A percentile compares a stretch with the other conserved stretches of the same genome.
phyloP scores from a whole-genome alignment of 2,888 invertebrate species.

The Chelonus formosanus region DNA sequence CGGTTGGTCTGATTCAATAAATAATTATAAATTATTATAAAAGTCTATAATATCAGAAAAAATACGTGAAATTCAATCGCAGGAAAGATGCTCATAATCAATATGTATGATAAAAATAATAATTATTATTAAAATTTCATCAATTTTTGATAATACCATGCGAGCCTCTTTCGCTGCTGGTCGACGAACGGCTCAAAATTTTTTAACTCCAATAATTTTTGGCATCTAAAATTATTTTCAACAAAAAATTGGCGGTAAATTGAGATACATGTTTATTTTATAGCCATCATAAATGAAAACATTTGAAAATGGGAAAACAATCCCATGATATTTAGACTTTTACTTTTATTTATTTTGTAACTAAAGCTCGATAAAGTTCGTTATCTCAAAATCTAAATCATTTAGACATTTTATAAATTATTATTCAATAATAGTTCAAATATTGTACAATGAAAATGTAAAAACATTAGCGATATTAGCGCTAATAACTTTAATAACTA shows the following conservation, averaged over 20 bases:
- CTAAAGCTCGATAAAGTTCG: no score
- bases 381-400: conserved; percentile 12
- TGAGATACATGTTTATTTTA: no score
- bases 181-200: conserved; percentile 28
- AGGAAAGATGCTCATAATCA: conserved; percentile 9
- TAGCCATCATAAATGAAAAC: no score
- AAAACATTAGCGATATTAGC: no score
- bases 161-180: conserved; percentile 25
- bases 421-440: no score
- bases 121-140: background rate
- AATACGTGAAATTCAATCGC: background rate
- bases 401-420: background rate
- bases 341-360: no score
- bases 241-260: no score
- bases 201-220: background rate
- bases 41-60: background rate
- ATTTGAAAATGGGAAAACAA: no score
- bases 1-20: conserved; percentile 53
- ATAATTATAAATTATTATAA: conserved; percentile 53
- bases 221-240: no score
- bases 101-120: conserved; percentile 5
- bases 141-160: background rate
- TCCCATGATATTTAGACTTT: no score
- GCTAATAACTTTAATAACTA: no score
- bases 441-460: no score